Evolutionary conservation across 2,113 vertebrate species (phyloP).

Genomic region (Microcebus griseorufus): DNA sequence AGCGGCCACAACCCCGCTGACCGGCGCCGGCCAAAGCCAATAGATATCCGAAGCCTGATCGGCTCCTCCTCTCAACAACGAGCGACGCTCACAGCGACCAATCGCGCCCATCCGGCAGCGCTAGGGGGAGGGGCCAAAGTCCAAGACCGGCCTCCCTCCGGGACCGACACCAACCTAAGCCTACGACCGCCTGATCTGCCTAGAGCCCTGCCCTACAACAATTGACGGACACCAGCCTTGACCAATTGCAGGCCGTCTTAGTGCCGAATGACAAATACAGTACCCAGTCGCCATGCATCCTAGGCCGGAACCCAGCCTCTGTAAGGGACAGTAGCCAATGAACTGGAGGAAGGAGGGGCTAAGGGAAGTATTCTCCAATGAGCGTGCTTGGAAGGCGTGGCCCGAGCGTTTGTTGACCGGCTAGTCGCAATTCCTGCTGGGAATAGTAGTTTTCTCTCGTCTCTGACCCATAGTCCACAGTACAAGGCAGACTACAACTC

Average conservation of each 20-base stretch:
- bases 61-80: conserved; percentile 60
- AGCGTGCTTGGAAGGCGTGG: conserved; percentile 74
- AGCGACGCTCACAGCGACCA: conserved; percentile 79
- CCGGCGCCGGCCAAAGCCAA: conserved; percentile 87
- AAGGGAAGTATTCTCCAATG: conserved; percentile 82
- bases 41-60: conserved; percentile 55
- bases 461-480: conserved; percentile 48
- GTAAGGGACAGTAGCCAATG: conserved; percentile 92
- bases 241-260: neutral
- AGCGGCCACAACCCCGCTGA: conserved; percentile 84
- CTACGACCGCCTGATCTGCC: conserved; percentile 73
- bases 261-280: conserved; percentile 89
- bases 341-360: conserved; percentile 84
- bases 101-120: conserved; percentile 73
- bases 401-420: conserved; percentile 87
- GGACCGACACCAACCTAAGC: conserved; percentile 82
- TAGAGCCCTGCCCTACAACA: conserved; percentile 35
- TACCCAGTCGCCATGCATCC: conserved; percentile 85
- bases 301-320: conserved; percentile 67
- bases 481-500: conserved; percentile 81
- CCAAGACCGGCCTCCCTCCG: conserved; percentile 78
- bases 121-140: conserved; percentile 66
- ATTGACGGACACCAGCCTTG: neutral
- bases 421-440: conserved; percentile 77
- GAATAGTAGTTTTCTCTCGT: conserved; percentile 76